Percentiles rank a stretch among this genome's conserved stretches.
These are phyloP conservation scores for Drosophila pseudotakahashii DNA, from an alignment of 2,888 invertebrate genomes.

Conservation along the genomic window DNA sequence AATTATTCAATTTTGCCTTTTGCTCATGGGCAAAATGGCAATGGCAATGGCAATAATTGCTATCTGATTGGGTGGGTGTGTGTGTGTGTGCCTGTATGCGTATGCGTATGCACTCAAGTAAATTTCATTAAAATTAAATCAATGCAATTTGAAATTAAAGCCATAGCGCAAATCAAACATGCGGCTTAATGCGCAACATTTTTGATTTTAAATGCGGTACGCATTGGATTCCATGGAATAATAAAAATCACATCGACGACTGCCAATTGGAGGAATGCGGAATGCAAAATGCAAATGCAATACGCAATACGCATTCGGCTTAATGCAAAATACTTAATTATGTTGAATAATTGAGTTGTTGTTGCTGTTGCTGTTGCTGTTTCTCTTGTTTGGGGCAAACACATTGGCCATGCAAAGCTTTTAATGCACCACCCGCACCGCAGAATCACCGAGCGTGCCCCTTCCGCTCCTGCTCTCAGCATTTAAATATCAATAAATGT, in stretches of 20 bases:
- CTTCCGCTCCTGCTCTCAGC: conserved; percentile 34
- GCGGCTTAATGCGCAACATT: conserved; percentile 72
- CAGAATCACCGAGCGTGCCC: conserved; percentile 44
- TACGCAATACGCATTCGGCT: conserved; percentile 55
- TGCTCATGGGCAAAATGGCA: conserved; percentile 38
- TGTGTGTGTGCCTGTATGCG: neutral
- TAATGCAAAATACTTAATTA: conserved; percentile 81
- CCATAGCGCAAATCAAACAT: conserved; percentile 67
- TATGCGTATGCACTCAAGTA: conserved; percentile 52
- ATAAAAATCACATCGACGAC: conserved; percentile 60
- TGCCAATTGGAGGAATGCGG: conserved; percentile 9
- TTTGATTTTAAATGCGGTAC: conserved; percentile 73
- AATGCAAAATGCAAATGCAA: conserved; percentile 49
- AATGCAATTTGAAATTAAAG: conserved; percentile 73
- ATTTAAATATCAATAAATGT: conserved; percentile 77
- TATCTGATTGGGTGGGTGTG: conserved; percentile 10
- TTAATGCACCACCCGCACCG: conserved; percentile 69
- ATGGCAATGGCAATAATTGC: conserved; percentile 47
- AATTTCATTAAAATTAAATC: conserved; percentile 72
- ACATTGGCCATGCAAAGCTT: conserved; percentile 75
- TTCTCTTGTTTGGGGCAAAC: conserved; percentile 47
- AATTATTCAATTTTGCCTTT: conserved; percentile 62
- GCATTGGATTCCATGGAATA: conserved; percentile 69
- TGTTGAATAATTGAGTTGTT: conserved; percentile 81
- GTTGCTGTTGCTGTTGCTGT: conserved; percentile 43